These are phyloP conservation scores for Dromas ardeola DNA, from an alignment of 2,113 vertebrate genomes.

Conservation along the genomic window DNA sequence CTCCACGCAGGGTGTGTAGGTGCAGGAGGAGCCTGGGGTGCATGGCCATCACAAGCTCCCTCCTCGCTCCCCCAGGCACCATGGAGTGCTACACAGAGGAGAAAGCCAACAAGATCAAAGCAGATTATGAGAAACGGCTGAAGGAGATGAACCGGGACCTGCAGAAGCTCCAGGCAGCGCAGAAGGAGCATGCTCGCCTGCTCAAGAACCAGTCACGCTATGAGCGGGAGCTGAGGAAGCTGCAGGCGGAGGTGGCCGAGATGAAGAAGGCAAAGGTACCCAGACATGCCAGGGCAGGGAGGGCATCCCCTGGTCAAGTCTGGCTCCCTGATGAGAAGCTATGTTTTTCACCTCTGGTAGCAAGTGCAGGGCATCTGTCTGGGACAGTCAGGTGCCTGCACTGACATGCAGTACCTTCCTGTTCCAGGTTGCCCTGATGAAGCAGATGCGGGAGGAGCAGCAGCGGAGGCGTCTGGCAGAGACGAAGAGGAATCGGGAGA, in stretches of 20 bases:
- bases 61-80: conserved; percentile 64
- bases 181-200: conserved; percentile 93
- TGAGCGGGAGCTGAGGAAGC: conserved; percentile 91
- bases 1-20: neutral
- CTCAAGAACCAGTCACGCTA: conserved; percentile 96
- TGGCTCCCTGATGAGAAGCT: neutral
- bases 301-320: neutral
- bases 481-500: conserved; percentile 93
- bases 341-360: neutral
- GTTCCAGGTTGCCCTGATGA: conserved; percentile 90
- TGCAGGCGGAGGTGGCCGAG: conserved; percentile 90
- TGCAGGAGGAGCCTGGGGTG: rapidly evolving
- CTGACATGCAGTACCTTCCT: rapidly evolving
- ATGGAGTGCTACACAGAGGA: conserved; percentile 99
- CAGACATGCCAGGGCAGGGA: neutral
- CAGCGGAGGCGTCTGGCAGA: conserved; percentile 90
- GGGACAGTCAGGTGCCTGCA: rapidly evolving
- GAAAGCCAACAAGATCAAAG: conserved; percentile 91
- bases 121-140: conserved; percentile 94
- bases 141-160: conserved; percentile 97
- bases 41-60: rapidly evolving
- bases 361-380: neutral
- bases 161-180: conserved; percentile 91
- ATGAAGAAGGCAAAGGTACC: conserved; percentile 98
- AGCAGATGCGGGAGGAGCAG: conserved; percentile 98